Evolutionary conservation across 2,888 invertebrate genomes (phyloP), one percentile per base, ranked within the genome.

Genomic region (Myopa testacea): DNA sequence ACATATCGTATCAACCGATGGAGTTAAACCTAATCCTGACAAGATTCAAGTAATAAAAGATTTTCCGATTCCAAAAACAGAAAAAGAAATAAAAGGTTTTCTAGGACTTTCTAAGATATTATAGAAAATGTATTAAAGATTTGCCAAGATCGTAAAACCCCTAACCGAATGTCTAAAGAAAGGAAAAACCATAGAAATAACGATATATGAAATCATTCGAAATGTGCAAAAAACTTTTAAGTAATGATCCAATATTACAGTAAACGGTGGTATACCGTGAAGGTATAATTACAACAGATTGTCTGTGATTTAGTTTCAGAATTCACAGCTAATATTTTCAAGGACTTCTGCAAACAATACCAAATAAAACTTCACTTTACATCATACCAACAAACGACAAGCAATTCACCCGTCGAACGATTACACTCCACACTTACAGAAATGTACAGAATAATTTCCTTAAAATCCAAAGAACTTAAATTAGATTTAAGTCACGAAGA

Each of bases 31-130:
- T 55, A 55, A 55, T 55, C 55, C 55, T 14, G 55, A 55, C 12
- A 55, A 55, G 16, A 55, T 55, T 3, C 10, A 55, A 55, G 55
- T 55, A 55, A 55, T 55, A 55, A 55, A 55, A 55, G 16, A 55
- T 55, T 55, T 55, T 16, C 55, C 55, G 55, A 55, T 55, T 55
- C 55, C 55, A 55, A 55, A 55, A 55, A 55, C 55, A 55, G 55
- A 55, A 55, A 55, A 55, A 55, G 55, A 55, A 55, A 55, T 55
- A 14, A 55, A 55, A 55, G 55, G 12, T 16, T 55, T 55, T 3
- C 16, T 55, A 55, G 55, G 55, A 55, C 55, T 55, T 55, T 16
- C 26, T 26, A 26, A 2, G 26, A 26, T 26, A 26, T 26, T 26
- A 26, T 26, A 26, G 26, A 26, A 26, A 26, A 26, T 14, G 1